Conservation (phyloP, 2,888 invertebrate genomes). For the Griposia aprilina region DNA sequence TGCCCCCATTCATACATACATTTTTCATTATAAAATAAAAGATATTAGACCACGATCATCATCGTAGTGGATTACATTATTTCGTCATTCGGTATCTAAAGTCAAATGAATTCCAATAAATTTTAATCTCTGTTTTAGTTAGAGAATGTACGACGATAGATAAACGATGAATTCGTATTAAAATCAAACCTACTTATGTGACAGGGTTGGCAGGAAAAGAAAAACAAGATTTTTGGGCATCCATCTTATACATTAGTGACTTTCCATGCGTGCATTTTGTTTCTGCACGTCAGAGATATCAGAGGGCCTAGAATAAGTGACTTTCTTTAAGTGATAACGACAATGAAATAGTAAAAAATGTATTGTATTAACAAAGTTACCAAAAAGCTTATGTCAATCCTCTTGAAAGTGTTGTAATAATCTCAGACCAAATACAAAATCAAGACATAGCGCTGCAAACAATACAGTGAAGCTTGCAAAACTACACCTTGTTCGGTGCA, state of each 20-base stretch:
- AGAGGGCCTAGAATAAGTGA: not conserved
- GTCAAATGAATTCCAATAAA: constrained; percentile 68
- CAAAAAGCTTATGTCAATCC: too few relatives aligned
- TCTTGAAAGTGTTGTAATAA: too few relatives aligned
- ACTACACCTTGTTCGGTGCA: too few relatives aligned
- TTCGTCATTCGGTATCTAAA: constrained; percentile 69
- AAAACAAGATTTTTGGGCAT: not conserved
- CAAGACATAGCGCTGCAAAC: too few relatives aligned
- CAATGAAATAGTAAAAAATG: not conserved
- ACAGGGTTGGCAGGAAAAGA: constrained; percentile 62
- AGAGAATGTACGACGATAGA: constrained; percentile 73
- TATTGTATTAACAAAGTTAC: not conserved
- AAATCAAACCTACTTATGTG: constrained; percentile 56
- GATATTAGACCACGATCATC: constrained; percentile 21
- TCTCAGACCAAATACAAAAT: too few relatives aligned
- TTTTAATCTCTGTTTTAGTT: constrained; percentile 68
- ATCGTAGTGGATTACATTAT: constrained; percentile 57
- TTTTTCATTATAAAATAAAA: not conserved
- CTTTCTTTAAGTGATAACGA: not conserved
- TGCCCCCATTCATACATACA: not conserved
- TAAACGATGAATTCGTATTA: constrained; percentile 71
- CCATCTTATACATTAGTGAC: not conserved
- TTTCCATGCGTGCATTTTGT: not conserved
- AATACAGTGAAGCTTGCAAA: too few relatives aligned
- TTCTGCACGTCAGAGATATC: not conserved